These are phyloP conservation scores for Euphydryas editha DNA, from an alignment of 2,888 invertebrate species.

Conservation along the genomic window DNA sequence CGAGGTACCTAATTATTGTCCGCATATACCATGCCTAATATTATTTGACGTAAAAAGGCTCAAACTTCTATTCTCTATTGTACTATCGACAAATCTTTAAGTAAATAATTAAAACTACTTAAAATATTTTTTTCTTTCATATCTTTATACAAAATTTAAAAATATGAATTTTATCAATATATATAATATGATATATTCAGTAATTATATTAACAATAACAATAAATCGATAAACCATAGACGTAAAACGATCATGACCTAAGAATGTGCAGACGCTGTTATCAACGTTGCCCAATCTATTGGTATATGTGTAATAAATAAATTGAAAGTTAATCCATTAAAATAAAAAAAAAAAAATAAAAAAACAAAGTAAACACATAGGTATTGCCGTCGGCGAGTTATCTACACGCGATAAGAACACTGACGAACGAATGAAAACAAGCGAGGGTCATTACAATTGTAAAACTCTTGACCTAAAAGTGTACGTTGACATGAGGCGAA, in stretches of 20 bases:
- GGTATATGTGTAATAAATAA: constrained; percentile 2
- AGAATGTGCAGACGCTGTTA: constrained; percentile 45
- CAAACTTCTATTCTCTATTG: no score
- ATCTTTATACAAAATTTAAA: neutral
- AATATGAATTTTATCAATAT: neutral
- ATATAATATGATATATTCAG: no score
- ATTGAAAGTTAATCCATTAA: constrained; percentile 36
- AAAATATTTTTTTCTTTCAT: neutral
- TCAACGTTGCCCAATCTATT: constrained; percentile 51
- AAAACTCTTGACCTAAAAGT: constrained; percentile 46
- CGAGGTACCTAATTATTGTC: neutral
- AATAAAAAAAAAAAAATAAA: constrained; percentile 46
- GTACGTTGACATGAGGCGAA: constrained; percentile 21
- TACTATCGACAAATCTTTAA: no score
- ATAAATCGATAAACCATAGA: neutral
- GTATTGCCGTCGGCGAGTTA: constrained; percentile 58
- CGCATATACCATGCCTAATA: no score
- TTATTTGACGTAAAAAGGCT: no score
- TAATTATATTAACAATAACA: neutral
- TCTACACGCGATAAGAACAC: constrained; percentile 47
- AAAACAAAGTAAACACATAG: constrained; percentile 52
- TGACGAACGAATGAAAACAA: constrained; percentile 47
- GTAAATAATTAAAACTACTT: neutral
- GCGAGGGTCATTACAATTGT: constrained; percentile 34
- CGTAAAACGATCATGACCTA: constrained; percentile 12